Evolutionary conservation across 2,888 invertebrate species (phyloP).

Genomic region (Podotricha telesiphe): DNA sequence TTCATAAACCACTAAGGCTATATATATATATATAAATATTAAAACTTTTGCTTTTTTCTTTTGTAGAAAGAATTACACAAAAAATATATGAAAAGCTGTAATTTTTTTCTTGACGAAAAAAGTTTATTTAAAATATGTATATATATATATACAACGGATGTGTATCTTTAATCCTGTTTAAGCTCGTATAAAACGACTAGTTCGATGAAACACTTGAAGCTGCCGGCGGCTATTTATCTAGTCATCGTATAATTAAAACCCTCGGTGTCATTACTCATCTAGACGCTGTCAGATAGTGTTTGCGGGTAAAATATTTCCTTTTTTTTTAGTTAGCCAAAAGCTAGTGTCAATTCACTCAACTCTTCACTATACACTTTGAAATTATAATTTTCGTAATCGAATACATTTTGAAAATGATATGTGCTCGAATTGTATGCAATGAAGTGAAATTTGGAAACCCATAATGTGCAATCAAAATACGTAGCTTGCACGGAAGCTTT

Average conservation of each 20-base stretch:
- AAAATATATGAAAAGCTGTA: no score
- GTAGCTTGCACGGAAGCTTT: not conserved
- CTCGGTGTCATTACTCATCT: constrained; percentile 13
- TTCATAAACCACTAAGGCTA: not conserved
- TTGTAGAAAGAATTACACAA: no score
- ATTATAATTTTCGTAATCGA: no score
- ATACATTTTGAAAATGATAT: no score
- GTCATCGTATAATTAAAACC: constrained; percentile 17
- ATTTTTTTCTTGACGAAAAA: no score
- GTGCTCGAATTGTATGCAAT: no score
- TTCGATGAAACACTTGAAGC: constrained; percentile 10
- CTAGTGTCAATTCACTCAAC: no score
- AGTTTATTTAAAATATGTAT: not conserved
- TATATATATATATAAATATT: not conserved
- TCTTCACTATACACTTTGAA: no score
- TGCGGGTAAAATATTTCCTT: not conserved
- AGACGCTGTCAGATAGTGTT: constrained; percentile 6
- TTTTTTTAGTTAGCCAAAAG: no score
- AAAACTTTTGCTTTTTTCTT: not conserved
- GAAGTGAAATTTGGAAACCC: no score
- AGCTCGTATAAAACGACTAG: constrained; percentile 8
- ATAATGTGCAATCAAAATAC: no score
- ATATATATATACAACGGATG: constrained; percentile 7
- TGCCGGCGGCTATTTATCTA: constrained; percentile 20
- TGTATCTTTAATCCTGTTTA: not conserved